These are phyloP conservation scores for Oncorhynchus kisutch DNA, from an alignment of 2,113 vertebrate species.

Conservation along the genomic window DNA sequence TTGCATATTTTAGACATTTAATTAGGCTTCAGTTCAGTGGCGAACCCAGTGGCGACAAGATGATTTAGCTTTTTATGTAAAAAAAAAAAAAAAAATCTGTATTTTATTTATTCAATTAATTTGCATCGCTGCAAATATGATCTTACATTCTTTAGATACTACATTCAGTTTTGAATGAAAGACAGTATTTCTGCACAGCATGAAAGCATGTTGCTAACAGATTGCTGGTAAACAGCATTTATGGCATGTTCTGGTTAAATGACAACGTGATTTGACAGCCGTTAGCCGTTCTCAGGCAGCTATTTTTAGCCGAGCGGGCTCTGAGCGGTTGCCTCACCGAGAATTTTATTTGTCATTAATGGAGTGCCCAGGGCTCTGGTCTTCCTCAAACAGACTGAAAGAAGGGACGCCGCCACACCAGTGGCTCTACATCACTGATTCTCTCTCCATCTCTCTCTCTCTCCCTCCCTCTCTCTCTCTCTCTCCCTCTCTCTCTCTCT, in stretches of 20 bases:
- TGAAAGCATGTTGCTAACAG: constrained; percentile 10
- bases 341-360: constrained; percentile 49
- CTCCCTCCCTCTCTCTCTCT: background rate
- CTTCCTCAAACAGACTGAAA: constrained; percentile 29
- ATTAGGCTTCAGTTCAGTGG: background rate
- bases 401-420: background rate
- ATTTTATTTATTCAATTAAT: too few species aligned
- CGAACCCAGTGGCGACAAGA: too few species aligned
- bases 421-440: background rate
- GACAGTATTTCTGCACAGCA: background rate
- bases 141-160: background rate
- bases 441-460: background rate
- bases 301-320: constrained; percentile 35
- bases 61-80: too few species aligned
- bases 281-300: constrained; percentile 23
- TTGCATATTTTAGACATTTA: background rate
- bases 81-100: too few species aligned
- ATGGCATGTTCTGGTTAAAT: constrained; percentile 26
- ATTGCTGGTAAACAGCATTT: constrained; percentile 24
- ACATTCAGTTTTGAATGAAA: background rate
- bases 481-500: too few species aligned
- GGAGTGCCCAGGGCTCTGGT: constrained; percentile 29
- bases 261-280: constrained; percentile 28
- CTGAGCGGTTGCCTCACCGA: constrained; percentile 5
- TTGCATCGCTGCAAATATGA: background rate